phyloP scores from a whole-genome alignment of 2,113 vertebrate genomes.

The Vulpes vulpes region DNA sequence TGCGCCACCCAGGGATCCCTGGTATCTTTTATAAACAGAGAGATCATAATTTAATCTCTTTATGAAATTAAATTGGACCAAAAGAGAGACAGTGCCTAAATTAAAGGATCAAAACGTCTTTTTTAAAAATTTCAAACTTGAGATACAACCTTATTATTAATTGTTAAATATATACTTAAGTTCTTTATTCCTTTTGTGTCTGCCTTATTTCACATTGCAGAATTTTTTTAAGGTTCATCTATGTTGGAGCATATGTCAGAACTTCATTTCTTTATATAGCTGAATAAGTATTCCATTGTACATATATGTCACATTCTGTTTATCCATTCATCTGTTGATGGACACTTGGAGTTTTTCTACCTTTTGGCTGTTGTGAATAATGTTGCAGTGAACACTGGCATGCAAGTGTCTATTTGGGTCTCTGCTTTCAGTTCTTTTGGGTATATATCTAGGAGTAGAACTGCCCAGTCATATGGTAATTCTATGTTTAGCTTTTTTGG shows the following conservation, averaged over 20 bases:
- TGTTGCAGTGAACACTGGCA: background rate
- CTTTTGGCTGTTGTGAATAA: background rate
- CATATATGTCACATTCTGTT: background rate
- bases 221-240: constrained; percentile 32
- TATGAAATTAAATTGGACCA: constrained; percentile 4
- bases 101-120: constrained; percentile 29
- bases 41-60: background rate
- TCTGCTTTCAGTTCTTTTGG: constrained; percentile 39
- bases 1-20: too few species aligned
- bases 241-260: background rate
- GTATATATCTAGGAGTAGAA: background rate
- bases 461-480: background rate
- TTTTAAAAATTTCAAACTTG: constrained; percentile 28
- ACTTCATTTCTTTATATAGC: constrained; percentile 19
- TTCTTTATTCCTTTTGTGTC: constrained; percentile 12
- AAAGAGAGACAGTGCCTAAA: background rate
- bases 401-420: background rate
- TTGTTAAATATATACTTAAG: background rate
- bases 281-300: constrained; percentile 7
- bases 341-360: background rate
- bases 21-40: constrained; percentile 17
- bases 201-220: constrained; percentile 24
- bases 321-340: background rate
- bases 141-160: constrained; percentile 17
- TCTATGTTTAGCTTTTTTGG: constrained; percentile 33